These are phyloP conservation scores for Lophotriccus pileatus DNA, from an alignment of 2,797 vertebrate genomes.

Conservation along the genomic window DNA sequence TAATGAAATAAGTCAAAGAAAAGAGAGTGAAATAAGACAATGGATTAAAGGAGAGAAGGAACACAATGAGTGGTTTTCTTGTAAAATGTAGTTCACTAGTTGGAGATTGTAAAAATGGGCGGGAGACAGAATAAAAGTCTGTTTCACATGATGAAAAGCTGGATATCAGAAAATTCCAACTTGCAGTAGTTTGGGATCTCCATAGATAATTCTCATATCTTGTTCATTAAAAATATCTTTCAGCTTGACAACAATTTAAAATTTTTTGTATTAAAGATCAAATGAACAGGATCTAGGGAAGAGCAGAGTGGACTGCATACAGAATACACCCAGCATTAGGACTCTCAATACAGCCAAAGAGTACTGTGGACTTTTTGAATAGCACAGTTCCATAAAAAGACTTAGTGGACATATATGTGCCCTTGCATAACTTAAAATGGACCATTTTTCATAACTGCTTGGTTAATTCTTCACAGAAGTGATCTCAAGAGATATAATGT, in stretches of 20 bases:
- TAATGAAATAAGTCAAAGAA: neutral
- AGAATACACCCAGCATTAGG: neutral
- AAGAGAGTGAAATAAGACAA: neutral
- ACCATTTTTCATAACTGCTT: neutral
- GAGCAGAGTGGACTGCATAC: neutral
- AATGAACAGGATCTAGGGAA: too few relatives aligned
- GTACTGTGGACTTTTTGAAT: neutral
- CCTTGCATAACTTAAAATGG: neutral
- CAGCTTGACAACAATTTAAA: neutral
- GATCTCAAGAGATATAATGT: neutral
- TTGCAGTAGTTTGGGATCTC: neutral
- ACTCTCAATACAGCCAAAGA: neutral
- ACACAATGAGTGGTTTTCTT: neutral
- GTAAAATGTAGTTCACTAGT: neutral
- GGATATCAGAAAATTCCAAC: neutral
- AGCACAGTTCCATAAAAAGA: neutral
- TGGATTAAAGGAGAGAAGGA: neutral
- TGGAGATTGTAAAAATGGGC: neutral
- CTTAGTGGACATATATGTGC: rapidly evolving
- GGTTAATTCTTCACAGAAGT: neutral
- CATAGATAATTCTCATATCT: neutral
- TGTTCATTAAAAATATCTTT: neutral
- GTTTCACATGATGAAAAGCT: neutral
- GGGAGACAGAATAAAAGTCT: neutral
- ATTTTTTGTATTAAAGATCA: neutral